Evolutionary conservation across 1,140 invertebrate genomes (phyloP).

Genomic region (Aphaenogaster rudis): DNA sequence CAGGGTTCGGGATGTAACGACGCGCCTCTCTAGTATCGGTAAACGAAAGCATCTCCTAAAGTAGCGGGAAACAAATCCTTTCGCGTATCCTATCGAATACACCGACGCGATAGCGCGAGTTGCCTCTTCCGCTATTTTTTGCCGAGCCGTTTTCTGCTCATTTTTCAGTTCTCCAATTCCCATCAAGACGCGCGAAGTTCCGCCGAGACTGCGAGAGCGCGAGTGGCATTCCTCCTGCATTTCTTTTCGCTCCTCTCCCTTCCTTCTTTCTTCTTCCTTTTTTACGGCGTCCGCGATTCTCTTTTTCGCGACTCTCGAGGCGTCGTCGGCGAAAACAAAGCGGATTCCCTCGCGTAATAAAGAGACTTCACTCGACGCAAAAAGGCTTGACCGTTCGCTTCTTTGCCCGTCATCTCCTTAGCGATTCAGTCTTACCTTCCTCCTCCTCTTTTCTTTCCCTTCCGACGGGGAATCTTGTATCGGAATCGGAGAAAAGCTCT

Average conservation of each 20-base stretch:
- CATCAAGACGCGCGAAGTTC: conserved; percentile 60
- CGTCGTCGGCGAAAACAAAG: conserved; percentile 82
- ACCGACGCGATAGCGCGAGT: conserved; percentile 10
- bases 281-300: conserved; percentile 34
- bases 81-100: neutral
- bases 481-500: conserved; percentile 23
- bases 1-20: neutral
- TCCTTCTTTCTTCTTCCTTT: conserved; percentile 17
- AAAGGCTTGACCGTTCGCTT: conserved; percentile 69
- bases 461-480: conserved; percentile 17
- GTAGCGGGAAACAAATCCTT: neutral
- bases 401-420: conserved; percentile 51
- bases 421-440: conserved; percentile 44
- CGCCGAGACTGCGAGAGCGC: conserved; percentile 51
- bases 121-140: conserved; percentile 50
- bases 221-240: conserved; percentile 62
- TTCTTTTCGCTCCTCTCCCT: conserved; percentile 55
- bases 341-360: conserved; percentile 84
- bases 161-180: conserved; percentile 52
- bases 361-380: conserved; percentile 79
- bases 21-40: neutral
- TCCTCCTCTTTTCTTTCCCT: conserved; percentile 11
- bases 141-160: conserved; percentile 15
- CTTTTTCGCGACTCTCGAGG: conserved; percentile 67
- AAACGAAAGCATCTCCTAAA: neutral